Conservation (phyloP, 2,797 vertebrate species). For the Catostomus latipinnis region DNA sequence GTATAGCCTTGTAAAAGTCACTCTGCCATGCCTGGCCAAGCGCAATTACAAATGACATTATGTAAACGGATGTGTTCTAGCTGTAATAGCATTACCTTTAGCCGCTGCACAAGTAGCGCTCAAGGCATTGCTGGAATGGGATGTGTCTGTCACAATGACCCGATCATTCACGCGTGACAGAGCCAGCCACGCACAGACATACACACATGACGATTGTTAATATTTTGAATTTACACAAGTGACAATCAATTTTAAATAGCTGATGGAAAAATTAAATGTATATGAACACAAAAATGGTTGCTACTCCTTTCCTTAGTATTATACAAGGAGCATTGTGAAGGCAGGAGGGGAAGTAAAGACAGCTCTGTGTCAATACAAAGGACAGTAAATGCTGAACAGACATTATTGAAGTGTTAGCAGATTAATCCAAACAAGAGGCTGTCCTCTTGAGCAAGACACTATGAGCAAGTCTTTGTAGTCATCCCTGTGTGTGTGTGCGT, state of each 20-base stretch:
- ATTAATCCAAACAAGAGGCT: conserved; percentile 20
- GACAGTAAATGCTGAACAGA: conserved; percentile 49
- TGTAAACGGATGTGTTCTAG: conserved; percentile 61
- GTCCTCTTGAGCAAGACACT: conserved; percentile 4
- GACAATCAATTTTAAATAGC: too few relatives aligned
- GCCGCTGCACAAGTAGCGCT: conserved; percentile 34
- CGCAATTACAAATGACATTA: conserved; percentile 66
- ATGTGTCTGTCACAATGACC: conserved; percentile 44
- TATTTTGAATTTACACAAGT: not conserved
- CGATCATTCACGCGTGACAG: conserved; percentile 15
- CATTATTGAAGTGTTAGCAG: conserved; percentile 41
- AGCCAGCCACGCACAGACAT: not conserved
- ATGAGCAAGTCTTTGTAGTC: not conserved
- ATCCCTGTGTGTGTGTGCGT: too few relatives aligned
- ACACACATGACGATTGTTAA: not conserved
- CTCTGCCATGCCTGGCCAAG: conserved; percentile 63
- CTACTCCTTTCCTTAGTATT: too few relatives aligned
- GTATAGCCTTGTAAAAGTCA: conserved; percentile 66
- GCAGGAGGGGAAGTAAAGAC: too few relatives aligned
- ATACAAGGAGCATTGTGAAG: too few relatives aligned
- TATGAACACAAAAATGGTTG: too few relatives aligned
- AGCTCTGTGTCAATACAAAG: too few relatives aligned
- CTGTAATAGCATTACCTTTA: conserved; percentile 61
- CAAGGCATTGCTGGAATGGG: conserved; percentile 49
- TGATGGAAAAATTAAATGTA: too few relatives aligned